These are phyloP conservation scores for Isotomurus palustris DNA, from an alignment of 2,888 invertebrate species.

Conservation along the genomic window DNA sequence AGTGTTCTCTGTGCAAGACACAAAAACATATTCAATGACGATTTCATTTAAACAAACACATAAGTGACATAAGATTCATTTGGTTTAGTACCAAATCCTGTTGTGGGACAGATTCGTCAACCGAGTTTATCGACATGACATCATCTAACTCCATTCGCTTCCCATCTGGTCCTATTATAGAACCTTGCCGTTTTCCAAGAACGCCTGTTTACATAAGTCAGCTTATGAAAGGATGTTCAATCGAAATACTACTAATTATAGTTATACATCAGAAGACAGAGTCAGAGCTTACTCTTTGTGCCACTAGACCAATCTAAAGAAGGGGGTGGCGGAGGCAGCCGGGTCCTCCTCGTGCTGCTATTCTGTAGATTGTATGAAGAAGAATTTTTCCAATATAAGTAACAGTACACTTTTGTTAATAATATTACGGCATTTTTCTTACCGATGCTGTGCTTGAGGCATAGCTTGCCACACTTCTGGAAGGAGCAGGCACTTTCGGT, in stretches of 20 bases:
- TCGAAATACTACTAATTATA: too few relatives aligned
- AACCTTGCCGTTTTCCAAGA: conserved; percentile 21
- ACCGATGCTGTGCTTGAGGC: conserved; percentile 18
- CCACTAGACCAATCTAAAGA: conserved; percentile 26
- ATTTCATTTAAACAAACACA: not conserved
- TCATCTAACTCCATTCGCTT: conserved; percentile 20
- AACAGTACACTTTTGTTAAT: too few relatives aligned
- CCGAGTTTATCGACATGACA: conserved; percentile 14
- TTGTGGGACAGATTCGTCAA: conserved; percentile 21
- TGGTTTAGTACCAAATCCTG: conserved; percentile 13
- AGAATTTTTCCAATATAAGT: not conserved
- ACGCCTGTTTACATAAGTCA: conserved; percentile 5
- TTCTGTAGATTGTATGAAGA: not conserved
- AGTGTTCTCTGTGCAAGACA: conserved; percentile 17
- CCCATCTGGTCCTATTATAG: conserved; percentile 13
- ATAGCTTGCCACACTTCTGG: conserved; percentile 13
- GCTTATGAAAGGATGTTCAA: not conserved
- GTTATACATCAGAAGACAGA: not conserved
- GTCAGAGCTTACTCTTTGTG: conserved; percentile 12
- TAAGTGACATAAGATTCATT: not conserved
- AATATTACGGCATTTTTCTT: too few relatives aligned
- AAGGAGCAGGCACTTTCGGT: conserved; percentile 14
- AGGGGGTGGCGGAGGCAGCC: conserved; percentile 27
- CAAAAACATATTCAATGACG: not conserved
- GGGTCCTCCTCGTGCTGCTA: conserved; percentile 5